These are phyloP conservation scores for Corythornis vintsioides DNA, from an alignment of 2,113 vertebrate species.

Conservation along the genomic window DNA sequence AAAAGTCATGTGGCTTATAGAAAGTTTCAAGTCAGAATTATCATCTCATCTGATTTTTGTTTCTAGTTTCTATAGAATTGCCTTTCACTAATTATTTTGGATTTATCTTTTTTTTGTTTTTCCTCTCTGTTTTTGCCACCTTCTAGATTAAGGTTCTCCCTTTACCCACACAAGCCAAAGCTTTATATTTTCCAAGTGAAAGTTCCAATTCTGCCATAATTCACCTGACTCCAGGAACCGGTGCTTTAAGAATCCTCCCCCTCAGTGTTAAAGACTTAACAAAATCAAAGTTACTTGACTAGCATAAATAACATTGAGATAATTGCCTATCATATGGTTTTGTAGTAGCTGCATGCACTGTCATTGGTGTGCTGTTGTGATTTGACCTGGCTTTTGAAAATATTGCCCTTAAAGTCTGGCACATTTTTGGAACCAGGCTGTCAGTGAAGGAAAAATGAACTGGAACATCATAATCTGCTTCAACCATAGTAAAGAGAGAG, in stretches of 20 bases:
- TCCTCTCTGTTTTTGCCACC: neutral
- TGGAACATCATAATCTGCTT: slow-evolving; percentile 78
- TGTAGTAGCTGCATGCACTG: slow-evolving; percentile 55
- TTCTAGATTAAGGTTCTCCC: neutral
- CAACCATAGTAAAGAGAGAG: slow-evolving; percentile 76
- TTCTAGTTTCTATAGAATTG: slow-evolving; percentile 23
- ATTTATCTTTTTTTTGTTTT: neutral
- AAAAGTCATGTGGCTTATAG: slow-evolving; percentile 30
- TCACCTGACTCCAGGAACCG: neutral
- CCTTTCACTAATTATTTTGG: neutral
- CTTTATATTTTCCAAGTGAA: neutral
- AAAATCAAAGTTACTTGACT: slow-evolving; percentile 16
- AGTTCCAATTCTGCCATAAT: neutral
- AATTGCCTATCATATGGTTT: slow-evolving; percentile 62
- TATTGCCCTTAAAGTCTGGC: slow-evolving; percentile 70
- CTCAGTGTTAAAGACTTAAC: neutral
- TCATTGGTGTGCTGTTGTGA: slow-evolving; percentile 56
- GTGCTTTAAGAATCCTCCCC: neutral
- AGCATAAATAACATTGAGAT: slow-evolving; percentile 49
- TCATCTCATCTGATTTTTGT: slow-evolving; percentile 54
- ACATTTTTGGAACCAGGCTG: slow-evolving; percentile 74
- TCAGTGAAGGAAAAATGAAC: slow-evolving; percentile 77
- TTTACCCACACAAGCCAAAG: neutral
- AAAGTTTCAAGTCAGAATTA: slow-evolving; percentile 47
- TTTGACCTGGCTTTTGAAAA: slow-evolving; percentile 70